phyloP scores from a whole-genome alignment of 2,113 vertebrate species.

The Aptenodytes forsteri region DNA sequence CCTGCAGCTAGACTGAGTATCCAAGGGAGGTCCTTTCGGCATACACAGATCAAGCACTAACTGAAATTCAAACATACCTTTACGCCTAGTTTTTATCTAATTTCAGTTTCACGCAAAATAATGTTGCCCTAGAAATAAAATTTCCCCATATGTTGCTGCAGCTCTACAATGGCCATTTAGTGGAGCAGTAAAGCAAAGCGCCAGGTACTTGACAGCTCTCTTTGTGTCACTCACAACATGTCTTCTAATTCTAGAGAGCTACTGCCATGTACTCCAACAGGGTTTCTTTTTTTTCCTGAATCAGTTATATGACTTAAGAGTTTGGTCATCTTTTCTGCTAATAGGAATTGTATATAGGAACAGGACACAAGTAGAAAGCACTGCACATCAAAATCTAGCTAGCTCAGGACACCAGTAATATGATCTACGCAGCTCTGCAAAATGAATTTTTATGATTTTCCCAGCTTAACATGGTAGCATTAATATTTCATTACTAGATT shows the following conservation, averaged over 20 bases:
- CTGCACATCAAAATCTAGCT: neutral
- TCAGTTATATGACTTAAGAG: slow-evolving; percentile 38
- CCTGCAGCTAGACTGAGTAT: slow-evolving; percentile 36
- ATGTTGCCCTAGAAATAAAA: slow-evolving; percentile 67
- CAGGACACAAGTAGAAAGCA: neutral
- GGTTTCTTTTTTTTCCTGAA: slow-evolving; percentile 46
- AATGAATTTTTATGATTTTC: slow-evolving; percentile 63
- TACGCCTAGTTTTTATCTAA: slow-evolving; percentile 49
- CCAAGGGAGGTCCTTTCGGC: slow-evolving; percentile 54
- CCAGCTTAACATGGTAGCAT: slow-evolving; percentile 47
- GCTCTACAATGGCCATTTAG: slow-evolving; percentile 53
- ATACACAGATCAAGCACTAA: slow-evolving; percentile 53
- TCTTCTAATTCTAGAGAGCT: slow-evolving; percentile 39
- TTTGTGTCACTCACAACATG: slow-evolving; percentile 50
- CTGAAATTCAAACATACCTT: slow-evolving; percentile 54
- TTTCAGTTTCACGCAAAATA: slow-evolving; percentile 47
- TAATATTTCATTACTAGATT: slow-evolving; percentile 72
- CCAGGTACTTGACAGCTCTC: slow-evolving; percentile 52
- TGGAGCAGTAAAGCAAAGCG: slow-evolving; percentile 30
- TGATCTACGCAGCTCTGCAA: neutral
- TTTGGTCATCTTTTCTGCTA: slow-evolving; percentile 37
- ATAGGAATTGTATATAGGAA: neutral
- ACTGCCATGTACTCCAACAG: slow-evolving; percentile 30
- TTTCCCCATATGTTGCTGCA: neutral
- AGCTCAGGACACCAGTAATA: neutral